A percentile compares a stretch with the other conserved stretches of the same genome.
Evolutionary conservation across 2,113 vertebrate species (phyloP).

Genomic region (Ciconia stormi): DNA sequence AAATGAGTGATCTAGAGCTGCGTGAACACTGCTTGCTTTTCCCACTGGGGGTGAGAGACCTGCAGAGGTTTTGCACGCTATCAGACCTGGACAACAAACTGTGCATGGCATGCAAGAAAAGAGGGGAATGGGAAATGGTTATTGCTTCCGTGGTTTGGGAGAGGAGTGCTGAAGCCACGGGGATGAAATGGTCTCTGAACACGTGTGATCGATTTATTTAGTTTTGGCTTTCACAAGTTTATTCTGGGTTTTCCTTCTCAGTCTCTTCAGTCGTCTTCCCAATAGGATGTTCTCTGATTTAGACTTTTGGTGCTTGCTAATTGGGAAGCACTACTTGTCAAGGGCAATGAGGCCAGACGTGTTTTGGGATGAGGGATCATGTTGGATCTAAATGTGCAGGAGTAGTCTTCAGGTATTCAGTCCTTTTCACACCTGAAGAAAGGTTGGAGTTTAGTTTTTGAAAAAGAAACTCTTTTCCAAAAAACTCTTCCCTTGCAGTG

Average conservation of each 20-base stretch:
- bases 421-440: neutral
- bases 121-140: neutral
- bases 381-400: neutral
- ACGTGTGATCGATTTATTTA: neutral
- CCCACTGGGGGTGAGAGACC: neutral
- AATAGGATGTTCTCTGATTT: neutral
- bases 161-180: neutral
- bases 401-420: neutral
- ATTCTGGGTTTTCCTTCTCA: neutral
- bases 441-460: neutral
- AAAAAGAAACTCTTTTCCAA: neutral
- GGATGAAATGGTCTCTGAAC: neutral
- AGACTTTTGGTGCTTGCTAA: neutral
- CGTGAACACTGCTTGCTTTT: neutral
- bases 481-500: neutral
- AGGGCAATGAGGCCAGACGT: neutral
- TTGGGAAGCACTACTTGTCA: neutral
- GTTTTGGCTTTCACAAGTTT: neutral
- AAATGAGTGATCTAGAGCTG: neutral
- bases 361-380: neutral
- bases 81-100: neutral
- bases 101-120: neutral
- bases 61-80: neutral
- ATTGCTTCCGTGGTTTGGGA: fast-evolving
- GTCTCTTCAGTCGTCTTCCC: neutral